Conservation (phyloP, 2,888 invertebrate species). For the Papilio demoleus region DNA sequence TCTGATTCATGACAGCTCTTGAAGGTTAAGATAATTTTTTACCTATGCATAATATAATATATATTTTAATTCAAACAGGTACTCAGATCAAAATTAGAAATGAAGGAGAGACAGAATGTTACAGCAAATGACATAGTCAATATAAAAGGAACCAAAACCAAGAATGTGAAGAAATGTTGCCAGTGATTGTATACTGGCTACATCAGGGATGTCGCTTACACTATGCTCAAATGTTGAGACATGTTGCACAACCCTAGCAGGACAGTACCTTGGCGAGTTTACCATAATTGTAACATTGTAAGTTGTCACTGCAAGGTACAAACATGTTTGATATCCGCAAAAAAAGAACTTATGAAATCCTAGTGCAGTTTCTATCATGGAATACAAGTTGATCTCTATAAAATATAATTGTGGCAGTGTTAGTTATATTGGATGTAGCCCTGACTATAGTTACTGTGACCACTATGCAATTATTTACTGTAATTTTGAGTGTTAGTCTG, state of each 20-base stretch:
- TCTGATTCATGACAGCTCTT: too few species aligned
- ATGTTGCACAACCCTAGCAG: conserved; percentile 74
- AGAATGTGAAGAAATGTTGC: conserved; percentile 82
- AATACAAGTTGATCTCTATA: conserved; percentile 49
- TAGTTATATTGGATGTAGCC: conserved; percentile 40
- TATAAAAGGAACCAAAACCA: conserved; percentile 86
- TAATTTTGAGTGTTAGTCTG: conserved; percentile 22
- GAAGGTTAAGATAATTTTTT: not conserved
- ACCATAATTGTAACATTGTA: conserved; percentile 47
- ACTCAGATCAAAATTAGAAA: conserved; percentile 92
- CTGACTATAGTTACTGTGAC: conserved; percentile 30
- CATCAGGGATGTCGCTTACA: conserved; percentile 73
- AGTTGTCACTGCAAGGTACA: conserved; percentile 43
- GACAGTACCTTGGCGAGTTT: conserved; percentile 52
- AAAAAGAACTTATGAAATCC: conserved; percentile 43
- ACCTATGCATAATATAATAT: not conserved
- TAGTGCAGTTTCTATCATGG: conserved; percentile 48
- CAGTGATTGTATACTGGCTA: conserved; percentile 68
- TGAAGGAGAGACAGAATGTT: conserved; percentile 88
- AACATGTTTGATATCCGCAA: conserved; percentile 44
- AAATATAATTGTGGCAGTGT: conserved; percentile 46
- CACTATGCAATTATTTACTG: conserved; percentile 37
- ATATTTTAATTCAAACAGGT: conserved; percentile 85
- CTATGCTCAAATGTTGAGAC: conserved; percentile 77
- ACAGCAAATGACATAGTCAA: conserved; percentile 89